Base-by-base conservation (phyloP, 2,113 vertebrate genomes). In the Odocoileus virginianus region DNA sequence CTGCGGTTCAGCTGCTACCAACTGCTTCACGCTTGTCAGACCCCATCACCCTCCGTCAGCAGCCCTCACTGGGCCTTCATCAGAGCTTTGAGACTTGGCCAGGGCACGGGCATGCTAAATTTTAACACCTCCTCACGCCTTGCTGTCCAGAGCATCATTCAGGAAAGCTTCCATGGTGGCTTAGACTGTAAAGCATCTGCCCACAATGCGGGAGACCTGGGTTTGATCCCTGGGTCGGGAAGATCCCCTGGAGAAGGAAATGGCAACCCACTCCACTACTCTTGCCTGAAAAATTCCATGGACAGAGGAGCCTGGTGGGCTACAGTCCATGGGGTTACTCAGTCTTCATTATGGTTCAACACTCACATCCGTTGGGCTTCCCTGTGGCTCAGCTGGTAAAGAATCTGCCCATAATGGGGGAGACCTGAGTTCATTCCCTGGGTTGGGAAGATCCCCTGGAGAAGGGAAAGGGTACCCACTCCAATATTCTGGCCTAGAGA, bases 81-180 rank as follows among this genome's bases (percentile, higher is more conserved):
- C 30, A 23, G 45, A 64, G 33, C 27, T 2, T 1, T 6, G 14
- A 4, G 67, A 10, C 25, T 17, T 1, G 0, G 4, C 16, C 10
- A n/a, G 2, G 5, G 0, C 4, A 0, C 0, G 0, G 4, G 7
- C 40, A 0, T 5, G 17, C 2, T 5, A 1, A 40, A 28, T 52
- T 21, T 2, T 9, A 79, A 30, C 5, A 33, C 28, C 7, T 5
- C 17, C 30, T 28, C 9, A 0, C 0, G 64, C 60, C 54, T 43
- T 15, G 54, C 14, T 52, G 8, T 3, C 36, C 25, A 3, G 30
- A n/a, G 50, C 15, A 3, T 13, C 88, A 16, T 13, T 23, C 7
- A 4, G n/a, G 40, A 19, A 6, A 5, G 16, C 19, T 71, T 71
- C 19, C 19, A 0, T 36, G 64, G 64, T 36, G n/a, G n/a, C n/a